Evolutionary conservation across 2,888 invertebrate genomes (phyloP).

Genomic region (Perdita meconis): DNA sequence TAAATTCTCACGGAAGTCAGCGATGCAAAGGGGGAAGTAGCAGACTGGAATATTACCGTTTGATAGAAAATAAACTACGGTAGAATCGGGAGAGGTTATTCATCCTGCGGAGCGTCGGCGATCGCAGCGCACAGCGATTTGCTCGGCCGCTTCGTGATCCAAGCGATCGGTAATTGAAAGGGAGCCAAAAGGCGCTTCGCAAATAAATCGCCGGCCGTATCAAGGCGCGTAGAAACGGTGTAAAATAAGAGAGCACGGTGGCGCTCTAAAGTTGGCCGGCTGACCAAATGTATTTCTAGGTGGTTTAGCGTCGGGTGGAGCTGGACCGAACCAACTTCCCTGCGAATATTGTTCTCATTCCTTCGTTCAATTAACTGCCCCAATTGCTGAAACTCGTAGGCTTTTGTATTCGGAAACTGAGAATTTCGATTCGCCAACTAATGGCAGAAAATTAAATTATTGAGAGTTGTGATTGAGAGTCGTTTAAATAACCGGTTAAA

Average conservation of each 20-base stretch:
- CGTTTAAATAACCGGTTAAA: too few relatives aligned
- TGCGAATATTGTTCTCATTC: conserved; percentile 21
- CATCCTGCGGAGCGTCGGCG: background rate
- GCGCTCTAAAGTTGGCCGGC: conserved; percentile 49
- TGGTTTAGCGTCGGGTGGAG: conserved; percentile 19
- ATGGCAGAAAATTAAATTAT: too few relatives aligned
- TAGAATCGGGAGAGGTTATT: background rate
- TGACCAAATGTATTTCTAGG: conserved; percentile 68
- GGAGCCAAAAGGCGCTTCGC: conserved; percentile 47
- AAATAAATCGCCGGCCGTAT: conserved; percentile 53
- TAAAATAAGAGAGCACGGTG: conserved; percentile 45
- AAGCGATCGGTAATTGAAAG: conserved; percentile 53
- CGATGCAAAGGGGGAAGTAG: background rate
- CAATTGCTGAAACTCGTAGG: background rate
- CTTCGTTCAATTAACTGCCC: background rate
- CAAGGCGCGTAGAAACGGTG: conserved; percentile 35
- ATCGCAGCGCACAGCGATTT: background rate
- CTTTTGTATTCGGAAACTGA: background rate
- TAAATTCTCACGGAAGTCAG: background rate
- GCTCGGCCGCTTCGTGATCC: conserved; percentile 11
- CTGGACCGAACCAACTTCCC: background rate
- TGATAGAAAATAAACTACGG: background rate
- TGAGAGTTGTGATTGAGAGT: too few relatives aligned
- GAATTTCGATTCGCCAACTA: too few relatives aligned
- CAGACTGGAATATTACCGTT: background rate